These are phyloP conservation scores for Thalpophila matura DNA, from an alignment of 2,888 invertebrate species.

Conservation along the genomic window DNA sequence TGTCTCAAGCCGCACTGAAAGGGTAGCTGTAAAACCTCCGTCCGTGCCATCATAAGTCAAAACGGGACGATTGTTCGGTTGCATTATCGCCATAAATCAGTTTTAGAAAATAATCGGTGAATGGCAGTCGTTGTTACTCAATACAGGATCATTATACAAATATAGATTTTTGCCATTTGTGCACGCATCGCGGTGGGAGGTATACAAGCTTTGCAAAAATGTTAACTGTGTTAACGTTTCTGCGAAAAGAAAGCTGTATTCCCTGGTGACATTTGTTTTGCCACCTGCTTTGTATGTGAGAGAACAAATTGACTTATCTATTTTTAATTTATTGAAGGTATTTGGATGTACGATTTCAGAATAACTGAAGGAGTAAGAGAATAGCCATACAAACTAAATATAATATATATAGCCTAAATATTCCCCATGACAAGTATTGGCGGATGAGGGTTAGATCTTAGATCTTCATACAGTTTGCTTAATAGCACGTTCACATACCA, in stretches of 20 bases:
- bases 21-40: constrained; percentile 84
- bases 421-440: no score
- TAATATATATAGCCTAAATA: no score
- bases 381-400: neutral
- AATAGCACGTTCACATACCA: no score
- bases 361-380: no score
- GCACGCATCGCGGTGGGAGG: constrained; percentile 89
- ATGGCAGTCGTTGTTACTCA: constrained; percentile 84
- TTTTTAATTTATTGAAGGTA: constrained; percentile 42
- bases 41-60: constrained; percentile 84
- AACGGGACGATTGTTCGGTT: constrained; percentile 86
- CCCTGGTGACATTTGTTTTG: constrained; percentile 73
- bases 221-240: constrained; percentile 74
- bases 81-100: constrained; percentile 89
- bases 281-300: constrained; percentile 75
- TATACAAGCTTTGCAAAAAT: constrained; percentile 79
- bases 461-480: no score
- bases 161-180: constrained; percentile 89
- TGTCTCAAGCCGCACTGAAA: constrained; percentile 81
- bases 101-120: constrained; percentile 81
- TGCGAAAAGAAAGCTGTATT: constrained; percentile 85
- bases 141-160: constrained; percentile 90
- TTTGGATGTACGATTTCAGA: neutral
- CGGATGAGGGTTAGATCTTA: no score
- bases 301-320: constrained; percentile 46